Evolutionary conservation across 1,140 invertebrate genomes (phyloP).

Genomic region (Aleiodes sp.): DNA sequence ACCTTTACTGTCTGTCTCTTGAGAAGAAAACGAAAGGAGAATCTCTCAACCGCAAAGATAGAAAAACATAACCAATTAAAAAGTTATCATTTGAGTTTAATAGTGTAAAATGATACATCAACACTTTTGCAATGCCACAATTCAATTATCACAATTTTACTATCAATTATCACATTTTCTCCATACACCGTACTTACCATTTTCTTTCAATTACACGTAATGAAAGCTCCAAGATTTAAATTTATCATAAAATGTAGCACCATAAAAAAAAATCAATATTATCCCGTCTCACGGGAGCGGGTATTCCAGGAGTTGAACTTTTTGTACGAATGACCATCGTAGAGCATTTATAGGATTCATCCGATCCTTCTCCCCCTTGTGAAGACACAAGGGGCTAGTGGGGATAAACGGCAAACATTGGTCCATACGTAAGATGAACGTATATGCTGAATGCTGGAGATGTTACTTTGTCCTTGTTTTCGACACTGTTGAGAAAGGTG

Average conservation of each 20-base stretch:
- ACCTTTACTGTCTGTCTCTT: slow-evolving; percentile 23
- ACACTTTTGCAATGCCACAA: no score
- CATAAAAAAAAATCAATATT: background rate
- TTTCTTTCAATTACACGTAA: background rate
- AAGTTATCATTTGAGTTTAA: no score
- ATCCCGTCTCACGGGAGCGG: slow-evolving; percentile 56
- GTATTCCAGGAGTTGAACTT: slow-evolving; percentile 60
- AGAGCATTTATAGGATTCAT: slow-evolving; percentile 67
- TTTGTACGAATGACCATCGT: slow-evolving; percentile 51
- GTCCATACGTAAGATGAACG: slow-evolving; percentile 59
- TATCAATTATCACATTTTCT: no score
- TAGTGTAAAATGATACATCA: no score
- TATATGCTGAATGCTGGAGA: slow-evolving; percentile 57
- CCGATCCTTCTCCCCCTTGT: slow-evolving; percentile 47
- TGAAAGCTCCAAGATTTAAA: slow-evolving; percentile 16
- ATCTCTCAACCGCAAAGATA: background rate
- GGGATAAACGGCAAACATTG: slow-evolving; percentile 45
- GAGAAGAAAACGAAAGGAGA: slow-evolving; percentile 17
- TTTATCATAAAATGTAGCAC: slow-evolving; percentile 13
- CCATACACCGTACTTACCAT: slow-evolving; percentile 5
- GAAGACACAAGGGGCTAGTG: slow-evolving; percentile 36
- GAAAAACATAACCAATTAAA: background rate
- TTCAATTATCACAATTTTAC: slow-evolving; percentile 1
- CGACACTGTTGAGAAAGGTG: background rate
- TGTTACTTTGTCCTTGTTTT: slow-evolving; percentile 53